phyloP scores from a whole-genome alignment of 2,113 vertebrate species.

The Daphoenositta chrysoptera region DNA sequence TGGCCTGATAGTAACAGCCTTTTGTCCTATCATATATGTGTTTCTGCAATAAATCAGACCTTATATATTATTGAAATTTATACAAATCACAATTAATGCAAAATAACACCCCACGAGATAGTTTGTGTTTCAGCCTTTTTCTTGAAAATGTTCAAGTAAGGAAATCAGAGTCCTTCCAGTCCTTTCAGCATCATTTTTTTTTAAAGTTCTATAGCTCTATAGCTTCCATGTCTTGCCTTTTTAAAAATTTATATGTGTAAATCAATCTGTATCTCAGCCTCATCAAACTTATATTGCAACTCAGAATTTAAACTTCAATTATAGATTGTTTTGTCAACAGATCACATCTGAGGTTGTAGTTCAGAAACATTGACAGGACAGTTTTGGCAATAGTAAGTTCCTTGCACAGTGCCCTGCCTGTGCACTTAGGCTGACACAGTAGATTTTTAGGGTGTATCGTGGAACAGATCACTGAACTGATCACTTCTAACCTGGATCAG shows the following conservation, averaged over 20 bases:
- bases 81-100: not conserved
- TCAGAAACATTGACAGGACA: not conserved
- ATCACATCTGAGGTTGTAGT: not conserved
- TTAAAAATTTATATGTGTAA: not conserved
- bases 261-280: not conserved
- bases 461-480: not conserved
- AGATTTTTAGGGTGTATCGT: not conserved
- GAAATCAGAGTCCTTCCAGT: not conserved
- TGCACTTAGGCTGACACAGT: not conserved
- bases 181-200: not conserved
- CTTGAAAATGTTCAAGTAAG: not conserved
- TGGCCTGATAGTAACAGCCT: not conserved
- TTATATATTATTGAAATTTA: not conserved
- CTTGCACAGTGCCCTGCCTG: not conserved
- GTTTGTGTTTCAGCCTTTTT: not conserved
- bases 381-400: not conserved
- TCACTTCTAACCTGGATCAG: not conserved
- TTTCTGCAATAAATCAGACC: not conserved
- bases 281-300: not conserved
- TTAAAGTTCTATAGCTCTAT: not conserved
- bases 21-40: not conserved
- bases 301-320: not conserved
- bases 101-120: not conserved
- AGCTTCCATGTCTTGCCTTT: not conserved
- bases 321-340: not conserved